Evolutionary conservation across 2,888 invertebrate species (phyloP).

Genomic region (Koerneria pararmatus): DNA sequence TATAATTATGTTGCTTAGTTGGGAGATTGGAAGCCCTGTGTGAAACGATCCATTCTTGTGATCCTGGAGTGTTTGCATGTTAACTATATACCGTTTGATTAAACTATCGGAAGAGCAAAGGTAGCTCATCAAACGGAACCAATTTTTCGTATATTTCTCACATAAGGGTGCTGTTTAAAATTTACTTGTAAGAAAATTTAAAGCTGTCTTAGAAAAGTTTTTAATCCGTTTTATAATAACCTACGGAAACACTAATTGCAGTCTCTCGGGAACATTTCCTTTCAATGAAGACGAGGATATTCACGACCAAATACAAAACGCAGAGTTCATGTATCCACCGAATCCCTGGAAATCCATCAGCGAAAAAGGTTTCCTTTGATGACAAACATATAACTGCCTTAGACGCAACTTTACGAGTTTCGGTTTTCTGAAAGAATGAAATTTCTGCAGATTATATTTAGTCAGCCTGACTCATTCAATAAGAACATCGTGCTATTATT

Average conservation of each 20-base stretch:
- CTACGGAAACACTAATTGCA: slow-evolving; percentile 59
- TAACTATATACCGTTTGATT: no score
- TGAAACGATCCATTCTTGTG: no score
- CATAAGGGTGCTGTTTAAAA: no score
- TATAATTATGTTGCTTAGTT: no score
- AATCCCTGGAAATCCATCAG: slow-evolving; percentile 77
- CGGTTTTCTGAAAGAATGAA: slow-evolving; percentile 4
- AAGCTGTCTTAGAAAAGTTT: neutral
- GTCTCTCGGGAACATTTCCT: slow-evolving; percentile 94
- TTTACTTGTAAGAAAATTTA: no score
- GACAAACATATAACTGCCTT: neutral
- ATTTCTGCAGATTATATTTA: neutral
- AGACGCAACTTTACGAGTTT: no score
- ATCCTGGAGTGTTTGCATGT: no score
- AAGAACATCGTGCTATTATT: neutral
- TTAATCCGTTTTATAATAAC: neutral
- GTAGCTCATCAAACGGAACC: no score
- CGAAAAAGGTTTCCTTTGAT: slow-evolving; percentile 28
- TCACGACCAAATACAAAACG: slow-evolving; percentile 98
- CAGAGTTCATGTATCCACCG: slow-evolving; percentile 98
- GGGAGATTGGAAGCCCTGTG: no score
- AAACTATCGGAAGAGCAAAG: no score
- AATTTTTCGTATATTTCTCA: no score
- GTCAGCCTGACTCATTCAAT: neutral
- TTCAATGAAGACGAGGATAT: slow-evolving; percentile 99